phyloP scores from a whole-genome alignment of 2,888 invertebrate genomes.

The Ophion costatus region DNA sequence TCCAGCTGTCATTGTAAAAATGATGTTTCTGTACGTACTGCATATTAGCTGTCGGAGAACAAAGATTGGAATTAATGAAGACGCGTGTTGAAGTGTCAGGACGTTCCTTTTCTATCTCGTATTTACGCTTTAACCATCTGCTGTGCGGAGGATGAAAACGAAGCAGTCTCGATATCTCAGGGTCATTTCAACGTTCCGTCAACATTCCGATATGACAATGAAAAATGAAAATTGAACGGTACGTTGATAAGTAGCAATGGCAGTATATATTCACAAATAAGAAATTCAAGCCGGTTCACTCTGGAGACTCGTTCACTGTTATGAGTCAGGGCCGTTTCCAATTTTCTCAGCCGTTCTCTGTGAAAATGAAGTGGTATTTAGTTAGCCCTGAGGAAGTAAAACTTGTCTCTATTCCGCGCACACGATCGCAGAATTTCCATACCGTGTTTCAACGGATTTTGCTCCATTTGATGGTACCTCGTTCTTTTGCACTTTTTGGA shows the following conservation, averaged over 20 bases:
- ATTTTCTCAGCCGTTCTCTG: slow-evolving; percentile 63
- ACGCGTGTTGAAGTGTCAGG: too few species aligned
- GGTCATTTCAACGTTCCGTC: neutral
- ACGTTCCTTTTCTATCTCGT: neutral
- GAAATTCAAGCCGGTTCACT: slow-evolving; percentile 53
- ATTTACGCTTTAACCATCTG: neutral
- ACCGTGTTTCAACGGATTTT: neutral
- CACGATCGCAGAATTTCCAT: neutral
- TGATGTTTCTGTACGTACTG: neutral
- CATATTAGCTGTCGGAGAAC: neutral
- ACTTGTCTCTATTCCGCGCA: slow-evolving; percentile 29
- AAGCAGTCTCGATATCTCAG: neutral
- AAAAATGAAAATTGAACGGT: neutral
- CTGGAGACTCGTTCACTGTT: slow-evolving; percentile 37
- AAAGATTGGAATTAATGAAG: neutral
- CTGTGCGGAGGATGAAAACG: neutral
- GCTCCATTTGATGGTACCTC: neutral
- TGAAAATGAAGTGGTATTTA: slow-evolving; percentile 52
- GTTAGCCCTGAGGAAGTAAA: slow-evolving; percentile 20
- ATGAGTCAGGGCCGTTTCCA: slow-evolving; percentile 59
- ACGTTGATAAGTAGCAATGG: slow-evolving; percentile 1
- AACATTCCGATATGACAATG: neutral
- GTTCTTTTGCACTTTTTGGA: neutral
- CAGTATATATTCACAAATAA: slow-evolving; percentile 26
- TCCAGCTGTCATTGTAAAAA: neutral